These are phyloP conservation scores for Drosophila auraria DNA, from an alignment of 1,140 invertebrate genomes.

Conservation along the genomic window DNA sequence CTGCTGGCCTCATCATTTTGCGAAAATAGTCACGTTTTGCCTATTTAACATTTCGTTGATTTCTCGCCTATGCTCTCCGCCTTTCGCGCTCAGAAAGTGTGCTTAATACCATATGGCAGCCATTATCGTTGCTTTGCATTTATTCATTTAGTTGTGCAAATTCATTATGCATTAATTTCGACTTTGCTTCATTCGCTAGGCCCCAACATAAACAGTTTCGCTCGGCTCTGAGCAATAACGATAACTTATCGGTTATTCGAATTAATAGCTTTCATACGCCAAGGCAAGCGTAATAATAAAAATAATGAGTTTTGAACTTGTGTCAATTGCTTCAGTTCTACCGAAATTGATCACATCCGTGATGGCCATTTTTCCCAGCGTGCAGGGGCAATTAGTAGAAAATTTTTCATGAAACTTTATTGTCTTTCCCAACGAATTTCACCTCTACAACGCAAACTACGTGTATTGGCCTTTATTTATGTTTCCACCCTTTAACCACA, in stretches of 20 bases:
- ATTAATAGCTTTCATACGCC: slow-evolving; percentile 24
- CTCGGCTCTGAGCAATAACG: slow-evolving; percentile 14
- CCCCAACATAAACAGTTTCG: slow-evolving; percentile 29
- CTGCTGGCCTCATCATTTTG: slow-evolving; percentile 68
- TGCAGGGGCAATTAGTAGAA: too few species aligned
- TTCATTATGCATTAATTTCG: slow-evolving; percentile 54
- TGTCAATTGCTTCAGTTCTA: slow-evolving; percentile 1
- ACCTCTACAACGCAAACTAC: slow-evolving; percentile 4
- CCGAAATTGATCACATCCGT: neutral
- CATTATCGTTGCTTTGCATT: slow-evolving; percentile 45
- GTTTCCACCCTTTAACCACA: slow-evolving; percentile 8
- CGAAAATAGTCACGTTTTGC: slow-evolving; percentile 81
- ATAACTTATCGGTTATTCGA: slow-evolving; percentile 48
- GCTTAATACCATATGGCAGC: slow-evolving; percentile 46
- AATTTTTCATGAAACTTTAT: too few species aligned
- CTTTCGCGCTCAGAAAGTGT: slow-evolving; percentile 8
- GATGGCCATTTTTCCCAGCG: too few species aligned
- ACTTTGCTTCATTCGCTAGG: slow-evolving; percentile 26
- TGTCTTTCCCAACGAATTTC: neutral
- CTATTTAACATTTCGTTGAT: slow-evolving; percentile 83
- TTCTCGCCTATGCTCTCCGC: slow-evolving; percentile 22
- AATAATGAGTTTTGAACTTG: slow-evolving; percentile 14
- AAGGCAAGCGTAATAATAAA: neutral
- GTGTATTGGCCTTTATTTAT: neutral
- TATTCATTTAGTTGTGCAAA: slow-evolving; percentile 51